Evolutionary conservation across 2,888 invertebrate species (phyloP).

Genomic region (Alcis repandata): DNA sequence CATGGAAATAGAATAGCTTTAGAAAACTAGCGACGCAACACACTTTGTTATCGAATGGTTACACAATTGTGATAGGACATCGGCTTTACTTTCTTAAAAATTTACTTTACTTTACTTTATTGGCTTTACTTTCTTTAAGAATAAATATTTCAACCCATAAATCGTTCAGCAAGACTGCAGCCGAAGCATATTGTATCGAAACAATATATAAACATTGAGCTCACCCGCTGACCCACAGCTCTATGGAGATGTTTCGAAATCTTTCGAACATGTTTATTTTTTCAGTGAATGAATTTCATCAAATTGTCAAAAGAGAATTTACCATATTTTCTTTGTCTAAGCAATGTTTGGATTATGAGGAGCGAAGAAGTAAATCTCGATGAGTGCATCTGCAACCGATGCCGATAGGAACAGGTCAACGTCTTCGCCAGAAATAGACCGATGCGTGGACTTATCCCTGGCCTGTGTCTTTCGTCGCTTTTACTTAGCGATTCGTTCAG

Average conservation of each 20-base stretch:
- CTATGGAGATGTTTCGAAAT: slow-evolving; percentile 40
- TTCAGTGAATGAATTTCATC: slow-evolving; percentile 31
- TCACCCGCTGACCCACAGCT: slow-evolving; percentile 41
- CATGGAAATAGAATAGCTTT: too few species aligned
- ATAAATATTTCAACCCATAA: slow-evolving; percentile 57
- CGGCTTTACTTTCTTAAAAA: slow-evolving; percentile 23
- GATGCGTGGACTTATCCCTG: slow-evolving; percentile 69
- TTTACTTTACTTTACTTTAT: too few species aligned
- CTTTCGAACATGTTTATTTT: slow-evolving; percentile 28
- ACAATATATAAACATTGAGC: slow-evolving; percentile 66
- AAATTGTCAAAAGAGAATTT: slow-evolving; percentile 21
- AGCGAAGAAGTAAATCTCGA: slow-evolving; percentile 51
- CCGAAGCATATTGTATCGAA: slow-evolving; percentile 64
- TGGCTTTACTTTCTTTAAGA: slow-evolving; percentile 32
- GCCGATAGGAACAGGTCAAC: slow-evolving; percentile 74
- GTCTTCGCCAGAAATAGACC: slow-evolving; percentile 79
- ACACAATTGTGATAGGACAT: not conserved
- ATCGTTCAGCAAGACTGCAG: slow-evolving; percentile 64
- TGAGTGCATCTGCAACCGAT: slow-evolving; percentile 65
- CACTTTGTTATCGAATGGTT: slow-evolving; percentile 4
- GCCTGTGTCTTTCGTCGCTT: slow-evolving; percentile 76
- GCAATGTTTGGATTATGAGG: slow-evolving; percentile 16
- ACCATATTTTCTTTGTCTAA: slow-evolving; percentile 38
- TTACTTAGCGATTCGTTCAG: slow-evolving; percentile 75
- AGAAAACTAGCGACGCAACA: slow-evolving; percentile 12